phyloP scores from a whole-genome alignment of 2,797 vertebrate genomes.

The Ceryle rudis region DNA sequence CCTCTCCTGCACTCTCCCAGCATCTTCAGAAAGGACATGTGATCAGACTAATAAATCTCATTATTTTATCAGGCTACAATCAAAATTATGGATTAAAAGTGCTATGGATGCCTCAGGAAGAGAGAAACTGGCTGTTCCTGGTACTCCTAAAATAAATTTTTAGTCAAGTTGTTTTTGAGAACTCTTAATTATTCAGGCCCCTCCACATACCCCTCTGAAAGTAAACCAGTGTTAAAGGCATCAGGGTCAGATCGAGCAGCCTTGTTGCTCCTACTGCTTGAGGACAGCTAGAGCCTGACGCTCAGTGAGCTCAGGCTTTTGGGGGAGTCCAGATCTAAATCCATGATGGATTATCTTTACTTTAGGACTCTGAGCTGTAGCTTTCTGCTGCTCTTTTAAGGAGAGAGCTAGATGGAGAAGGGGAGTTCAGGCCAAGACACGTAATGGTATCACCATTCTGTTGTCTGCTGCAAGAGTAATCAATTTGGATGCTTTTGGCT shows the following conservation, averaged over 20 bases:
- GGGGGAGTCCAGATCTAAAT: neutral
- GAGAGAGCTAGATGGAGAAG: neutral
- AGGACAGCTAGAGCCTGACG: neutral
- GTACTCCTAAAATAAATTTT: neutral
- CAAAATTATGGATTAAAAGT: neutral
- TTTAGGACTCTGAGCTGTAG: neutral
- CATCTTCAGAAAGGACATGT: neutral
- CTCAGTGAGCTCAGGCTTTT: neutral
- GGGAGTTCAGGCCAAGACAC: neutral
- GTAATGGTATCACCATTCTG: neutral
- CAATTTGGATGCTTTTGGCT: neutral
- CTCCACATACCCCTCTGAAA: neutral
- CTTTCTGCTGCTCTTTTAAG: neutral
- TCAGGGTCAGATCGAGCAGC: neutral
- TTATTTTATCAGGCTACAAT: neutral
- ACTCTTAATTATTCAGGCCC: neutral
- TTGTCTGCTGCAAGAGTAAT: neutral
- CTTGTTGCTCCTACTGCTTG: neutral
- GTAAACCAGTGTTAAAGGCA: neutral
- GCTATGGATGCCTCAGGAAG: neutral
- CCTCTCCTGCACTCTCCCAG: neutral
- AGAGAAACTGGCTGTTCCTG: neutral
- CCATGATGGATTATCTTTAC: neutral
- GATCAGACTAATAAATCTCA: conserved; percentile 2
- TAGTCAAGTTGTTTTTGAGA: neutral